Evolutionary conservation across 2,888 invertebrate species (phyloP).

Genomic region (Apamea crenata): DNA sequence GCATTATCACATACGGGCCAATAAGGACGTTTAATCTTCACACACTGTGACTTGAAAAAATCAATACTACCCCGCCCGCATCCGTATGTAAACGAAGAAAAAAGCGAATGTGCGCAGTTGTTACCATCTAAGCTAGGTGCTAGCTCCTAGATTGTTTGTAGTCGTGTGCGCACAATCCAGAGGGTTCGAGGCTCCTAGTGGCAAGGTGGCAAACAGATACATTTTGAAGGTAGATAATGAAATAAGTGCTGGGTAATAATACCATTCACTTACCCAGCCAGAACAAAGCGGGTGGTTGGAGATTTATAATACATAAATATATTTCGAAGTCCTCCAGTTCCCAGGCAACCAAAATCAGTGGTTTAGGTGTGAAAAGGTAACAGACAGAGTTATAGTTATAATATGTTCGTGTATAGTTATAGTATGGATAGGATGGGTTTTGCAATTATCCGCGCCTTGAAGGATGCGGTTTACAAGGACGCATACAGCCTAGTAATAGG

Average conservation of each 20-base stretch:
- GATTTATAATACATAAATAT: background rate
- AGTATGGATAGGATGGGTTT: too few species aligned
- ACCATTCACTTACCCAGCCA: background rate
- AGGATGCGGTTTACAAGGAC: background rate
- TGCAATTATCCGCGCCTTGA: background rate
- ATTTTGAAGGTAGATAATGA: background rate
- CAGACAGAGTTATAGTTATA: background rate
- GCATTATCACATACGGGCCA: slow-evolving; percentile 52
- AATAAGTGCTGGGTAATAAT: background rate
- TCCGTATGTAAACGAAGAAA: slow-evolving; percentile 35
- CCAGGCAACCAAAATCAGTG: background rate
- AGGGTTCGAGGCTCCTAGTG: background rate
- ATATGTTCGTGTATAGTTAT: too few species aligned
- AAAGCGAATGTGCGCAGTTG: slow-evolving; percentile 36
- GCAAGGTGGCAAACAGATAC: background rate
- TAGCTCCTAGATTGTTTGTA: slow-evolving; percentile 21
- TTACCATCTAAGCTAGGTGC: slow-evolving; percentile 17
- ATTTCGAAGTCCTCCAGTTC: background rate
- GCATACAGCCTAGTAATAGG: background rate
- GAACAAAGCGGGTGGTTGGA: background rate
- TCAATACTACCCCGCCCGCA: slow-evolving; percentile 56
- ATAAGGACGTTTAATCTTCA: slow-evolving; percentile 22
- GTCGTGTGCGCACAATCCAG: background rate
- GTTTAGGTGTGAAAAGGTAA: background rate
- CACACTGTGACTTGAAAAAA: slow-evolving; percentile 33